phyloP scores from a whole-genome alignment of 2,888 invertebrate species.

The Belgica antarctica region DNA sequence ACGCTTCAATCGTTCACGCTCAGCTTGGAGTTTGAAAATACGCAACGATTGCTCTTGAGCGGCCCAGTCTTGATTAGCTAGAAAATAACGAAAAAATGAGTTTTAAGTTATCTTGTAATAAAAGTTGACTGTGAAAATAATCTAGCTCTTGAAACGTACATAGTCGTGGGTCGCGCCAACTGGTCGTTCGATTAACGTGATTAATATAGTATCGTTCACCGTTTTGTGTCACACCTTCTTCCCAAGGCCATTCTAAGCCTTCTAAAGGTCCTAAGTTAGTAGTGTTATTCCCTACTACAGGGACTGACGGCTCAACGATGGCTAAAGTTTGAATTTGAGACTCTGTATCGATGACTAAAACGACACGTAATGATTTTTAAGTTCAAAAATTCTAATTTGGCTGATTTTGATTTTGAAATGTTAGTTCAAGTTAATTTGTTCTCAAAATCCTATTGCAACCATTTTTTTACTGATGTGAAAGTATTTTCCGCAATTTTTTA shows the following conservation, averaged over 20 bases:
- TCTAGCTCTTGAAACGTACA: conserved; percentile 66
- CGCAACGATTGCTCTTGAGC: conserved; percentile 65
- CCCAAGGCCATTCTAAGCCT: conserved; percentile 40
- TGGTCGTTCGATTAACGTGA: conserved; percentile 89
- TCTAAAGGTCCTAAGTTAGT: conserved; percentile 38
- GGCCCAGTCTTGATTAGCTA: conserved; percentile 43
- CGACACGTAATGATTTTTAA: conserved; percentile 26
- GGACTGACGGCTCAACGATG: conserved; percentile 27
- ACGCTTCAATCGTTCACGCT: conserved; percentile 83
- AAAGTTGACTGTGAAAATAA: background rate
- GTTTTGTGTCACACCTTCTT: conserved; percentile 42
- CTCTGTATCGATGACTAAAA: conserved; percentile 41
- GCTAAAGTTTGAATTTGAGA: conserved; percentile 20
- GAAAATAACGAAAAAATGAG: background rate
- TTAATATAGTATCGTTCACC: conserved; percentile 62
- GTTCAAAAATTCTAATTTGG: background rate
- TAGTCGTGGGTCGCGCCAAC: conserved; percentile 98
- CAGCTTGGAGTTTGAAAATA: conserved; percentile 80
- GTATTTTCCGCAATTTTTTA: no score
- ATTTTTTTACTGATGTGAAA: no score
- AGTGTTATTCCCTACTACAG: conserved; percentile 22
- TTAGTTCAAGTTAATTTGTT: no score
- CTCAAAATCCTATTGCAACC: no score
- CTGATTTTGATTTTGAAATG: no score
- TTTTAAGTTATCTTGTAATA: background rate